Base-by-base conservation (phyloP, 2,888 invertebrate genomes). In the Orthonychiurus folsomi region DNA sequence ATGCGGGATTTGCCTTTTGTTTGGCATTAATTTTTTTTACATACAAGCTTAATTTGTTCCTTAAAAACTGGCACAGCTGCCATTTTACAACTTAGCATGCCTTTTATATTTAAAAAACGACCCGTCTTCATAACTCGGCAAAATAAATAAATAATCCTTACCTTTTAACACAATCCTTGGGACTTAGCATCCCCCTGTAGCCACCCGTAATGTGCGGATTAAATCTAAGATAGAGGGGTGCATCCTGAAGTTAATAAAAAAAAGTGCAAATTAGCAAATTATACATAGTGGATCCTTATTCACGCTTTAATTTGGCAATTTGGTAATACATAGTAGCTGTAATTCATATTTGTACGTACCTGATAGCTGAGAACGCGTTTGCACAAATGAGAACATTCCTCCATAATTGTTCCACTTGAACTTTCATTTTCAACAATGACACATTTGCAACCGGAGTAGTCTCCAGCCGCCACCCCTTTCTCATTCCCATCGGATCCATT, bases 101-200 rank as follows among this genome's bases (percentile, higher is more conserved):
- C n/a, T n/a, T n/a, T n/a, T n/a, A n/a, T n/a, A n/a, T n/a, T n/a
- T n/a, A n/a, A n/a, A n/a, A n/a, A n/a, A n/a, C n/a, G n/a, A n/a
- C n/a, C n/a, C n/a, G n/a, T n/a, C n/a, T n/a, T n/a, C n/a, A n/a
- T n/a, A n/a, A n/a, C n/a, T n/a, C 37, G 37, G 15, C 9, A 37
- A 37, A 37, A 37, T 37, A 37, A 37, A 52, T 37, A 63, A 60
- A 48, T 25, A 61, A 47, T 37, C 53, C 69, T 64, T 73, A 91
- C 91, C 91, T 94, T 80, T 90, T 89, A 77, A 92, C 80, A 75
- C 93, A 93, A 73, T 91, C 80, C 76, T 84, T 85, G n/a, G 88
- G 87, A 3, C 87, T 86, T 60, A 93, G 80, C 70, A 86, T 83
- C 73, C 88, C 87, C 74, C 93, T 82, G 77, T 94, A 94, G 15